Evolutionary conservation across 2,888 invertebrate species (phyloP).

Genomic region (Venusia cambrica): DNA sequence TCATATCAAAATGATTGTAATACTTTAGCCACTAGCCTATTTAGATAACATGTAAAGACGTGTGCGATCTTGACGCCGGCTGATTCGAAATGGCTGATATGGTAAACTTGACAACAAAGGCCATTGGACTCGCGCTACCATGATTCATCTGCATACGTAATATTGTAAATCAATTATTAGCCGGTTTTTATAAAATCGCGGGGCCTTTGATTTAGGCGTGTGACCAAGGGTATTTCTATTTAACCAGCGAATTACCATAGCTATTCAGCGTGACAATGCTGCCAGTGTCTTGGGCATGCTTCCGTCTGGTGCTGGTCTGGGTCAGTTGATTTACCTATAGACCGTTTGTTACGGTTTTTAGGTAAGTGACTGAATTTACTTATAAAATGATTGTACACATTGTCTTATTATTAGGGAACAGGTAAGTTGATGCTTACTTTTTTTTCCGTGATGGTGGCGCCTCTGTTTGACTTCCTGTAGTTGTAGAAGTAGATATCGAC

Average conservation of each 20-base stretch:
- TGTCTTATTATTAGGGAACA: too few species aligned
- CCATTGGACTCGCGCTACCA: slow-evolving; percentile 29
- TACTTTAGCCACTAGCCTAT: slow-evolving; percentile 25
- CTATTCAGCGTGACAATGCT: too few species aligned
- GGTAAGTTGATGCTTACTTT: too few species aligned
- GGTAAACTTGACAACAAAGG: slow-evolving; percentile 29
- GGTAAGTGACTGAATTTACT: too few species aligned
- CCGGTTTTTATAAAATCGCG: slow-evolving; percentile 30
- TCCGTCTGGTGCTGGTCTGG: too few species aligned
- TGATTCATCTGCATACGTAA: slow-evolving; percentile 32
- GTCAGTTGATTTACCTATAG: too few species aligned
- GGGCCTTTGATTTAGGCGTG: too few species aligned
- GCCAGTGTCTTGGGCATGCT: too few species aligned
- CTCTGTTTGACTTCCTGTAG: slow-evolving; percentile 45
- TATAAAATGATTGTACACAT: too few species aligned
- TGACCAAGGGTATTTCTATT: too few species aligned
- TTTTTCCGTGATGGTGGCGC: slow-evolving; percentile 52
- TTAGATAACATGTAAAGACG: slow-evolving; percentile 36
- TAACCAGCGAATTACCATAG: too few species aligned
- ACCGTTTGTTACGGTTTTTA: too few species aligned
- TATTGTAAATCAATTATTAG: slow-evolving; percentile 21
- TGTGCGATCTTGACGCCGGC: slow-evolving; percentile 30
- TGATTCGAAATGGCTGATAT: slow-evolving; percentile 28
- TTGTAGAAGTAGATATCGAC: slow-evolving; percentile 64
- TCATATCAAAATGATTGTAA: slow-evolving; percentile 24